Evolutionary conservation across 2,888 invertebrate genomes (phyloP).

Genomic region (Napeogenes inachia): DNA sequence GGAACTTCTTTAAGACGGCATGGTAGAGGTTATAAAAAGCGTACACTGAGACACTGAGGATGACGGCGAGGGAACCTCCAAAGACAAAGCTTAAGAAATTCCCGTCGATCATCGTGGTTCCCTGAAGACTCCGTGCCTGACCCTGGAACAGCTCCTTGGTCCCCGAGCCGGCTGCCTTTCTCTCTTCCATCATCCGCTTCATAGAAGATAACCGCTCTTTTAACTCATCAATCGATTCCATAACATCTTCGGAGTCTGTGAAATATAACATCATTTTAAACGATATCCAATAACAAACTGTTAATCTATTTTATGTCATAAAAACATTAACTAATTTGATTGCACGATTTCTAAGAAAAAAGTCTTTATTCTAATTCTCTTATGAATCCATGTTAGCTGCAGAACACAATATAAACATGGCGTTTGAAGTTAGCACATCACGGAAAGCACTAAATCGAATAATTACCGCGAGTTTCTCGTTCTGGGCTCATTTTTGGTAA

Average conservation of each 20-base stretch:
- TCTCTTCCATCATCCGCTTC: slow-evolving; percentile 88
- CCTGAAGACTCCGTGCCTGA: slow-evolving; percentile 67
- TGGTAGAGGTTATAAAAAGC: slow-evolving; percentile 90
- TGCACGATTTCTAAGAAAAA: no score
- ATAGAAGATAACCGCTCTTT: slow-evolving; percentile 86
- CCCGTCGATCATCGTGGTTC: slow-evolving; percentile 85
- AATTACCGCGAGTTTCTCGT: slow-evolving; percentile 55
- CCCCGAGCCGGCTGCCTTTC: slow-evolving; percentile 73
- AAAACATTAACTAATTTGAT: background rate
- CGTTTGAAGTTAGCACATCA: background rate
- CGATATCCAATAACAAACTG: background rate
- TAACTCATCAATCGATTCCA: slow-evolving; percentile 88
- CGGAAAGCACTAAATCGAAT: background rate
- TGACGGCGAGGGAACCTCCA: slow-evolving; percentile 85
- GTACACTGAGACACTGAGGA: slow-evolving; percentile 88
- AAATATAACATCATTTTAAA: slow-evolving; percentile 24
- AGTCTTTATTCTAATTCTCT: no score
- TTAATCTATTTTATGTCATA: background rate
- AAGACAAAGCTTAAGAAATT: slow-evolving; percentile 91
- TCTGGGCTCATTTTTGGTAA: slow-evolving; percentile 53
- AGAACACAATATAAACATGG: background rate
- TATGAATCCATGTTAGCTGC: background rate
- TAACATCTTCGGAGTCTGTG: slow-evolving; percentile 62
- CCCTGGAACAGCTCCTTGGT: slow-evolving; percentile 71
- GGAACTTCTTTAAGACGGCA: slow-evolving; percentile 89